Conservation (phyloP, 2,888 invertebrate species). For the Drosophila mimica region DNA sequence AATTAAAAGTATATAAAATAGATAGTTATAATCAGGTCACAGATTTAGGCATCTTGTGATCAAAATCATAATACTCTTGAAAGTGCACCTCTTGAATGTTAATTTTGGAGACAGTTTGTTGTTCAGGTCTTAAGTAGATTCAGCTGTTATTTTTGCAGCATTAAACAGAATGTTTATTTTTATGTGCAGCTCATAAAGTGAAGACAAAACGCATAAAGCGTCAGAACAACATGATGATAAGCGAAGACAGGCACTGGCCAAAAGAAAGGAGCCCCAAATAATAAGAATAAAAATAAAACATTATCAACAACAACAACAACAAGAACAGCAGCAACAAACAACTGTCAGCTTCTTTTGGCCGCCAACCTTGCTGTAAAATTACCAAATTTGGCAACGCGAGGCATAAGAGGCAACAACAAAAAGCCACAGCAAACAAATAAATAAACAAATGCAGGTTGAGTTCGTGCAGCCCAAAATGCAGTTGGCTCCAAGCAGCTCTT, state of each 20-base stretch:
- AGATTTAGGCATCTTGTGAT: background rate
- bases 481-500: slow-evolving; percentile 28
- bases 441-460: slow-evolving; percentile 71
- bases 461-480: slow-evolving; percentile 36
- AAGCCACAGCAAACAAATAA: slow-evolving; percentile 64
- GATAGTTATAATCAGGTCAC: background rate
- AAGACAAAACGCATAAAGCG: slow-evolving; percentile 70
- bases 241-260: slow-evolving; percentile 33
- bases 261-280: slow-evolving; percentile 29
- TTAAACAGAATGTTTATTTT: slow-evolving; percentile 60
- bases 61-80: background rate
- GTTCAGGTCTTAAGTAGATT: background rate
- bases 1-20: background rate
- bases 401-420: slow-evolving; percentile 27
- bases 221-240: slow-evolving; percentile 49
- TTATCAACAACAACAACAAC: slow-evolving; percentile 9
- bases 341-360: slow-evolving; percentile 44
- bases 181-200: slow-evolving; percentile 47
- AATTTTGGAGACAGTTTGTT: slow-evolving; percentile 62
- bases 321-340: slow-evolving; percentile 27
- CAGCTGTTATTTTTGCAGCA: slow-evolving; percentile 24
- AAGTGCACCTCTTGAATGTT: slow-evolving; percentile 31
- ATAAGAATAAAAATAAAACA: slow-evolving; percentile 34
- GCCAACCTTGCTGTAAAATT: slow-evolving; percentile 47
- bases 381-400: slow-evolving; percentile 58